Conservation (phyloP, 2,113 vertebrate genomes). For the Macrotus californicus region DNA sequence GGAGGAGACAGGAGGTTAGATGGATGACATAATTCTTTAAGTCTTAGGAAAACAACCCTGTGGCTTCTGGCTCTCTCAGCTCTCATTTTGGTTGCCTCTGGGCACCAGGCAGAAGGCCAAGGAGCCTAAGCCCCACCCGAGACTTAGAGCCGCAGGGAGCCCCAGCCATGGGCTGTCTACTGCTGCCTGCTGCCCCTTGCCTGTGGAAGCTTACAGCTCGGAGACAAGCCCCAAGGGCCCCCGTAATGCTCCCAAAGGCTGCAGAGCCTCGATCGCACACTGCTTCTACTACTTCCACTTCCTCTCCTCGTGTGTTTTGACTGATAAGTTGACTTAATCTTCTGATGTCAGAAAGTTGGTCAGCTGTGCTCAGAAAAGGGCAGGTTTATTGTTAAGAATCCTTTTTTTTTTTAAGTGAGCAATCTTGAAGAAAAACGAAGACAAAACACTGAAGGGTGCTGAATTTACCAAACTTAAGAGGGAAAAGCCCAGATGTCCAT, state of each 20-base stretch:
- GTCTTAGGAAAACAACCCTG: constrained; percentile 55
- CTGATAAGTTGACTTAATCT: not conserved
- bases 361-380: not conserved
- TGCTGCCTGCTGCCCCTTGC: not conserved
- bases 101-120: constrained; percentile 43
- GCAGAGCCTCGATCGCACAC: not conserved
- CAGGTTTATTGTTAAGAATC: not conserved
- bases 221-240: too few relatives aligned
- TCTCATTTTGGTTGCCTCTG: constrained; percentile 57
- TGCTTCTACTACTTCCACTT: not conserved
- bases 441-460: not conserved
- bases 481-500: not conserved
- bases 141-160: not conserved
- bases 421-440: not conserved
- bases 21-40: constrained; percentile 58
- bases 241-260: not conserved
- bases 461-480: not conserved
- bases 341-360: not conserved
- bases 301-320: not conserved
- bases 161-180: not conserved
- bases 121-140: not conserved
- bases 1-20: constrained; percentile 22
- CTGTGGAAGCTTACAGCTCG: not conserved
- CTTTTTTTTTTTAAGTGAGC: not conserved
- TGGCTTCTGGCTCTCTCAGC: constrained; percentile 48